These are phyloP conservation scores for Metopia argyrocephala DNA, from an alignment of 2,888 invertebrate species.

Conservation along the genomic window DNA sequence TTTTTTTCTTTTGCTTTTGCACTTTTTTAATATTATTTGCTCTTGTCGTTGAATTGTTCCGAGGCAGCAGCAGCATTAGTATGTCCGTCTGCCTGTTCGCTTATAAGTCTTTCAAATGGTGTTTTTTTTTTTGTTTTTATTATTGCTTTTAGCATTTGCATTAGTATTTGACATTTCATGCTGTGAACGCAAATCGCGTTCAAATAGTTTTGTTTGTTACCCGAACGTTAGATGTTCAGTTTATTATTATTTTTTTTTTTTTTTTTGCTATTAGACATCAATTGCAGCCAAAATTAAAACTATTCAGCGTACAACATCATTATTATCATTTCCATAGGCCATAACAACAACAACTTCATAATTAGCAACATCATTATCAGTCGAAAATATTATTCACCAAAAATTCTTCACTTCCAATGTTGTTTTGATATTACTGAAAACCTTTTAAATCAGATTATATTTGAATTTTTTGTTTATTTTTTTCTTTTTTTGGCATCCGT, in stretches of 20 bases:
- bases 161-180: slow-evolving; percentile 71
- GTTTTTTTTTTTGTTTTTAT: slow-evolving; percentile 31
- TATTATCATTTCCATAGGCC: slow-evolving; percentile 55
- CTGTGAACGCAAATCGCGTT: slow-evolving; percentile 71
- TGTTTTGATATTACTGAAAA: slow-evolving; percentile 16
- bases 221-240: slow-evolving; percentile 5
- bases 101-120: slow-evolving; percentile 9
- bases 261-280: slow-evolving; percentile 54
- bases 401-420: neutral
- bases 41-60: slow-evolving; percentile 8
- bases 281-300: slow-evolving; percentile 59
- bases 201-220: slow-evolving; percentile 65
- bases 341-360: slow-evolving; percentile 6
- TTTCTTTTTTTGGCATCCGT: slow-evolving; percentile 30
- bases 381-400: slow-evolving; percentile 35
- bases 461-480: slow-evolving; percentile 10
- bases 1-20: slow-evolving; percentile 12
- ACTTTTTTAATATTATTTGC: slow-evolving; percentile 12
- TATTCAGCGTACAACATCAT: slow-evolving; percentile 45
- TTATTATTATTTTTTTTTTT: slow-evolving; percentile 4
- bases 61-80: neutral
- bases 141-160: slow-evolving; percentile 67
- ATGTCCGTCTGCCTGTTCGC: slow-evolving; percentile 39
- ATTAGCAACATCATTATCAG: slow-evolving; percentile 33
- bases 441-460: slow-evolving; percentile 53